Base-by-base conservation (phyloP, 2,113 vertebrate genomes). In the Ochotona princeps region DNA sequence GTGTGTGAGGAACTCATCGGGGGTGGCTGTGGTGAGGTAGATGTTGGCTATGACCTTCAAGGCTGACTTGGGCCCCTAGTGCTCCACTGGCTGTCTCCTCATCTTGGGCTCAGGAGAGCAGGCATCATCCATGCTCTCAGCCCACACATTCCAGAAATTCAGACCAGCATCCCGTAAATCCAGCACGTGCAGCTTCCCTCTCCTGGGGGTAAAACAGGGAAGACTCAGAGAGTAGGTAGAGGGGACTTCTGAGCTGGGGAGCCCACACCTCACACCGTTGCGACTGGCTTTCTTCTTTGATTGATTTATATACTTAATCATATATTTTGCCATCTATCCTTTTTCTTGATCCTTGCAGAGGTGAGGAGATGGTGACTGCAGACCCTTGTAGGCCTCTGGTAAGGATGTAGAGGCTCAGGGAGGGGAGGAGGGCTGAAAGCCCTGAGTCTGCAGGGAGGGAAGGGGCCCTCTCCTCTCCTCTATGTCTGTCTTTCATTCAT, bases 121-220 rank as follows among this genome's bases (percentile, higher is more conserved):
- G 4, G 0, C 5, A 2, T 3, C 7, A 0, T 17, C 7, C 12
- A 0, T 0, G 21, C 12, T 32, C 74, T 32, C 75, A 32, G 72
- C 76, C 75, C 86, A 79, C 2, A 28, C 1, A 0, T 9, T 66
- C 90, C 92, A 90, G 69, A 94, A 96, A 73, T 38, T 14, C 51
- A 32, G 32, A 3, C 51, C 15, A 0, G 30, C 32, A 7, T 70
- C 5, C 35, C 7, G 8, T 23, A 81, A 35, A 51, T 92, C 78
- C 32, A 95, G 72, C 44, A 75, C 73, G 35, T 7, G 6, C 12
- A 90, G 78, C 2, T 35, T 94, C 66, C 54, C 17, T 12, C 44
- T 57, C 30, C 86, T 85, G 30, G 2, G 38, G 65, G 21, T 15
- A 18, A 80, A 28, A 35, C 1, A 35, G 30, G 21, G 17, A 25